Conservation (phyloP, 2,888 invertebrate genomes). For the Amphipoea oculea region DNA sequence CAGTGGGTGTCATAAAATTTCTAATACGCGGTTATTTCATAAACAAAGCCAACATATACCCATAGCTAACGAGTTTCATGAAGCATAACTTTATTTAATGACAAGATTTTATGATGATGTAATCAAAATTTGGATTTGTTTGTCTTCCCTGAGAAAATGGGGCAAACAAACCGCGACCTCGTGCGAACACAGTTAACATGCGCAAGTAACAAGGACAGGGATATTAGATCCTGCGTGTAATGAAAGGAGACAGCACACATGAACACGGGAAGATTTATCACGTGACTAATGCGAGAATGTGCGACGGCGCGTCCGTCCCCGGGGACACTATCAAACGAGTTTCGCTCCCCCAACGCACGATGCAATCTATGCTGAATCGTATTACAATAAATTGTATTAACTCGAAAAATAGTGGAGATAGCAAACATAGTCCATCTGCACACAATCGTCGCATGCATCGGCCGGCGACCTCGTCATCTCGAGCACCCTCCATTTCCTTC, state of each 20-base stretch:
- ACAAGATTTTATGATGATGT: slow-evolving; percentile 61
- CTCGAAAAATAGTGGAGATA: slow-evolving; percentile 90
- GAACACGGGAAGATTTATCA: slow-evolving; percentile 88
- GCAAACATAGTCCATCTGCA: slow-evolving; percentile 90
- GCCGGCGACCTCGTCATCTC: slow-evolving; percentile 72
- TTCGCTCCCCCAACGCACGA: slow-evolving; percentile 88
- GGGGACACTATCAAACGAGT: slow-evolving; percentile 90
- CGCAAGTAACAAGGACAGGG: slow-evolving; percentile 79
- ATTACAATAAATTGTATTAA: slow-evolving; percentile 91
- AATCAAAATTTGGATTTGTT: slow-evolving; percentile 66
- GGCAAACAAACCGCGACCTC: slow-evolving; percentile 80
- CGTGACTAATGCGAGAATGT: slow-evolving; percentile 89
- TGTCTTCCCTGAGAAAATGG: slow-evolving; percentile 73
- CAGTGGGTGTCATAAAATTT: slow-evolving; percentile 15
- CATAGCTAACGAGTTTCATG: slow-evolving; percentile 43
- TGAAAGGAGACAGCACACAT: slow-evolving; percentile 82
- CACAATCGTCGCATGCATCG: slow-evolving; percentile 84
- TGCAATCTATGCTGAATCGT: slow-evolving; percentile 91
- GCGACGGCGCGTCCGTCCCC: slow-evolving; percentile 86
- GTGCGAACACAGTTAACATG: slow-evolving; percentile 83
- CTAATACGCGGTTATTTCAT: slow-evolving; percentile 12
- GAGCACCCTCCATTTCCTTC: slow-evolving; percentile 84
- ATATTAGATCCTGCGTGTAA: slow-evolving; percentile 77
- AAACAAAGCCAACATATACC: slow-evolving; percentile 30
- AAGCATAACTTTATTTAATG: slow-evolving; percentile 53